Conservation (phyloP, 1,140 invertebrate genomes). For the Drosophila persimilis region DNA sequence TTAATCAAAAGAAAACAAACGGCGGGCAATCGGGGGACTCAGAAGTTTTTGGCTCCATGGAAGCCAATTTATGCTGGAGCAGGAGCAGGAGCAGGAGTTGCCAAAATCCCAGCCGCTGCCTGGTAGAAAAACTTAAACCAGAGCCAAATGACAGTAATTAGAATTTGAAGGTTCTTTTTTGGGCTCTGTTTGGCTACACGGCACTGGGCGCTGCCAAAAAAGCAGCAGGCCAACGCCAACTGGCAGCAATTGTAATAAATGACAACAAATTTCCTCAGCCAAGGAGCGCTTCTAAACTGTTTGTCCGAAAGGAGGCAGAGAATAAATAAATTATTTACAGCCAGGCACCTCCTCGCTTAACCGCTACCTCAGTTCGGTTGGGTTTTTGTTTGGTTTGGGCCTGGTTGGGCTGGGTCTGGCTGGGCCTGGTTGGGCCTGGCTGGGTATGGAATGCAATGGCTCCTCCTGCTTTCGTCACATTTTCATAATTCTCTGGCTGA, state of each 20-base stretch:
- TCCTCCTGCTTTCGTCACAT: conserved; percentile 36
- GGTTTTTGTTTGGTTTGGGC: too few relatives aligned
- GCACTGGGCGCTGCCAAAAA: conserved; percentile 56
- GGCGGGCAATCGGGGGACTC: too few relatives aligned
- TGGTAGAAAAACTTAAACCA: conserved; percentile 45
- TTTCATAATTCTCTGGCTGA: conserved; percentile 68
- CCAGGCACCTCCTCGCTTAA: conserved; percentile 7
- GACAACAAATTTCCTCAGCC: conserved; percentile 68
- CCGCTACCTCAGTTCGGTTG: too few relatives aligned
- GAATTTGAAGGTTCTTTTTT: conserved; percentile 58
- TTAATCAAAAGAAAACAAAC: conserved; percentile 35
- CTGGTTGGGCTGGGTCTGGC: neutral
- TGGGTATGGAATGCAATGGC: conserved; percentile 17
- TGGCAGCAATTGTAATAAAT: conserved; percentile 68
- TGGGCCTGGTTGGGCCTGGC: neutral
- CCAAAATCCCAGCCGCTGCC: conserved; percentile 28
- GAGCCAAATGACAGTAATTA: conserved; percentile 78
- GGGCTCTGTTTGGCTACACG: conserved; percentile 40
- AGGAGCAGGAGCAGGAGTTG: conserved; percentile 24
- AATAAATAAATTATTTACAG: conserved; percentile 78
- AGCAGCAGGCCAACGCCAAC: conserved; percentile 64
- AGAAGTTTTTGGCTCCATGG: conserved; percentile 40
- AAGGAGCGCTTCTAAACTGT: conserved; percentile 46
- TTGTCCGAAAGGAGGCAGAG: conserved; percentile 31
- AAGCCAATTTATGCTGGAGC: conserved; percentile 43